Evolutionary conservation across 2,888 invertebrate genomes (phyloP).

Genomic region (Protodeltote pygarga): DNA sequence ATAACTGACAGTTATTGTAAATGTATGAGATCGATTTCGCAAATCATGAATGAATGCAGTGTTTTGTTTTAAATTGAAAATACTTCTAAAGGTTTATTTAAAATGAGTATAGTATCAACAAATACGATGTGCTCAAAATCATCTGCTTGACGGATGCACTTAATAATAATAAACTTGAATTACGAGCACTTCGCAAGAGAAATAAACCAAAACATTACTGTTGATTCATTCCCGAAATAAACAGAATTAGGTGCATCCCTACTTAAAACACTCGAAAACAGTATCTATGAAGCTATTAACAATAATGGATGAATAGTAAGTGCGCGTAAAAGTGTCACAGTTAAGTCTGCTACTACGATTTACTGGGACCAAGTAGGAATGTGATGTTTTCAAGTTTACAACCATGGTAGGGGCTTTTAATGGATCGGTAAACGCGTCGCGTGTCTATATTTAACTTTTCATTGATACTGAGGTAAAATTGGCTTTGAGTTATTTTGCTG

Average conservation of each 20-base stretch:
- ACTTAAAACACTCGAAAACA: constrained; percentile 71
- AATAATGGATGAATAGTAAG: constrained; percentile 66
- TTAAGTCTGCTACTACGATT: constrained; percentile 63
- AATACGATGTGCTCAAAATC: constrained; percentile 5
- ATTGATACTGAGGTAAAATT: constrained; percentile 47
- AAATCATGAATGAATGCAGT: too few relatives aligned
- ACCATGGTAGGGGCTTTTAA: constrained; percentile 51
- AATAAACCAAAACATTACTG: constrained; percentile 20
- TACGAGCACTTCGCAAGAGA: constrained; percentile 6
- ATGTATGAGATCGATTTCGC: too few relatives aligned
- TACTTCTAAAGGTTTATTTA: too few relatives aligned
- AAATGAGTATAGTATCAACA: background rate
- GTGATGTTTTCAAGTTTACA: constrained; percentile 58
- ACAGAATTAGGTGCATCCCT: constrained; percentile 54
- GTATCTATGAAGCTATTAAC: constrained; percentile 74
- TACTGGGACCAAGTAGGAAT: constrained; percentile 57
- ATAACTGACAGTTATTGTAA: too few relatives aligned
- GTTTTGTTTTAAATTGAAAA: too few relatives aligned
- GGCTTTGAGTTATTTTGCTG: constrained; percentile 21
- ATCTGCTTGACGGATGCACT: constrained; percentile 25
- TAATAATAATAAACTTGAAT: constrained; percentile 5
- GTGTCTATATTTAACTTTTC: constrained; percentile 52
- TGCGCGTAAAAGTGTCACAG: constrained; percentile 69
- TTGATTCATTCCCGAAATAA: constrained; percentile 46
- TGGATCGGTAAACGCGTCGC: constrained; percentile 52